These are phyloP conservation scores for Brassicogethes aeneus DNA, from an alignment of 2,888 invertebrate genomes.

Conservation along the genomic window DNA sequence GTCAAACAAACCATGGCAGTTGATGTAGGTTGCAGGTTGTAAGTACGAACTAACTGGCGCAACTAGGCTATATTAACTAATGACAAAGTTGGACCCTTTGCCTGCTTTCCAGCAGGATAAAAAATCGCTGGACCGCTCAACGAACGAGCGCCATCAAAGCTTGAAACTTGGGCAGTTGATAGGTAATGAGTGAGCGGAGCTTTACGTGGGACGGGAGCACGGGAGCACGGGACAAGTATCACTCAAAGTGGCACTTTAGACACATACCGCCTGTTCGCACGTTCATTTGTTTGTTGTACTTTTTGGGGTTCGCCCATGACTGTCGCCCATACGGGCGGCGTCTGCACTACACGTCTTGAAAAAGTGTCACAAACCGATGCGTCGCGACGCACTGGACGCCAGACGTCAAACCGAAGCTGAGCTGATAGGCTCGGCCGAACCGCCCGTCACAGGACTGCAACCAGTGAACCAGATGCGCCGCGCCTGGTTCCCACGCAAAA, in stretches of 20 bases:
- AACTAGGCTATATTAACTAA: background rate
- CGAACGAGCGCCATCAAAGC: background rate
- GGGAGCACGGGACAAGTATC: no score
- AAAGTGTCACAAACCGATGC: constrained; percentile 27
- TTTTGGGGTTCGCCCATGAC: constrained; percentile 30
- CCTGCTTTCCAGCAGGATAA: no score
- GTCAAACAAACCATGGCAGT: constrained; percentile 21
- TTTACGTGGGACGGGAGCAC: constrained; percentile 8
- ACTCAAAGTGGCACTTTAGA: constrained; percentile 21
- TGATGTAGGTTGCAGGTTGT: constrained; percentile 4
- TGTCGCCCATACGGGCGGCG: constrained; percentile 15
- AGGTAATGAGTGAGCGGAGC: background rate
- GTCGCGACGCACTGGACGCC: constrained; percentile 22
- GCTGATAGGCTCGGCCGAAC: constrained; percentile 20
- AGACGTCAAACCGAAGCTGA: constrained; percentile 23
- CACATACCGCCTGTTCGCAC: constrained; percentile 28
- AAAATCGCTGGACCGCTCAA: background rate
- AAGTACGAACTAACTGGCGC: background rate
- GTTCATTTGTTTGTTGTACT: constrained; percentile 17
- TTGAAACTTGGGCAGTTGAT: background rate
- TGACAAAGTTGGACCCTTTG: no score
- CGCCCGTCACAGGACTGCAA: constrained; percentile 23
- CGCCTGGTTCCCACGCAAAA: constrained; percentile 14
- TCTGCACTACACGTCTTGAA: constrained; percentile 19
- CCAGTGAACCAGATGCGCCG: constrained; percentile 22